Evolutionary conservation across 2,888 invertebrate species (phyloP), one percentile per base, ranked within the genome.

Genomic region (Eutolmus rufibarbis): DNA sequence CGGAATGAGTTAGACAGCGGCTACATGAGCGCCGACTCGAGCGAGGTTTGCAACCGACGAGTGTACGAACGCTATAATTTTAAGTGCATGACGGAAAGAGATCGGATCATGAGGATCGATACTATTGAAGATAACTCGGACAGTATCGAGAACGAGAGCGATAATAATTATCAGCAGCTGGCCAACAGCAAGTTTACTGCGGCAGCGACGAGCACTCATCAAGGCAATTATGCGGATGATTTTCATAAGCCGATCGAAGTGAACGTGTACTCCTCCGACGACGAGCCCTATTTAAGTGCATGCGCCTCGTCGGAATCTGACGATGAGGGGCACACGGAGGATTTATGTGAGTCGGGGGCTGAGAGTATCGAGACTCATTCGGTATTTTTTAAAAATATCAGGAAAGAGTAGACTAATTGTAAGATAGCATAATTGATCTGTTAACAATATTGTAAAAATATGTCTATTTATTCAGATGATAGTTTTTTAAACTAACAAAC

Each of bases 321-420:
- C 88, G 97, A 96, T 88, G 96, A 96, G 91, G 96, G 95, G n/a
- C 94, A 95, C 88, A 95, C 95, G 56, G 97, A 97, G 91, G 97
- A 96, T 9, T 95, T 96, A 89, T 97, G 97, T 93, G 97, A 97
- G 93, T 97, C 97, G 34, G 97, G 97, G 0, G 97, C 96, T 4
- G 97, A 97, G 91, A 97, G 97, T 93, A 94, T 97, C 40, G 97
- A 97, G 90, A 97, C 97, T 0, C 97, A 97, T 93, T 97, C 97
- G 4, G 97, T 97, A 66, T 96, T 97, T 91, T 97, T 97, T 90
- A 96, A 96, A 79, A 96, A 95, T 91, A 95, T 95, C 90, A 93
- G 95, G 88, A 95, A 84, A 74, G n/a, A 84, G n/a, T 37, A 37
- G 56, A n/a, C 43, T 46, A 16, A 57, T n/a, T 51, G n/a, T 51